Percentiles rank a stretch among this genome's conserved stretches.
Evolutionary conservation across 2,797 vertebrate genomes (phyloP).

Genomic region (Smutsia gigantea): DNA sequence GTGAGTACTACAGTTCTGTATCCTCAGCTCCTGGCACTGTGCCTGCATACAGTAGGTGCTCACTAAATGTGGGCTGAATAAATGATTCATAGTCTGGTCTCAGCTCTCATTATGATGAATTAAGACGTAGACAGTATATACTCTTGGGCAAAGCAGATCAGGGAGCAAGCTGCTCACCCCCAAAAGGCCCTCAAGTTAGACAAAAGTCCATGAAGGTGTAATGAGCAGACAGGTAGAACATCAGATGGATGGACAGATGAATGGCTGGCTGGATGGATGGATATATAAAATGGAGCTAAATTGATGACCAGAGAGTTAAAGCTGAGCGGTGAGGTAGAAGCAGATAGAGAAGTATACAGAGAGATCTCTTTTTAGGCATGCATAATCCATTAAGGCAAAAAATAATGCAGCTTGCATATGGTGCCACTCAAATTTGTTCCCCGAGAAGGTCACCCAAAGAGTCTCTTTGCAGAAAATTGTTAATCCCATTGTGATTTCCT

Average conservation of each 20-base stretch:
- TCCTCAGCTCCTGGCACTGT: too few relatives aligned
- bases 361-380: slow-evolving; percentile 54
- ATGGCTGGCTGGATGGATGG: background rate
- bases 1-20: too few relatives aligned
- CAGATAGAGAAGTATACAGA: background rate
- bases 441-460: slow-evolving; percentile 75
- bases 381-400: slow-evolving; percentile 73
- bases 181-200: background rate
- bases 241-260: background rate
- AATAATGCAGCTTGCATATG: slow-evolving; percentile 29
- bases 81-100: background rate
- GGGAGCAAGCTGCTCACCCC: background rate
- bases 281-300: background rate
- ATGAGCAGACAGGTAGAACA: background rate
- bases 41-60: too few relatives aligned
- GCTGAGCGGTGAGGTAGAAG: background rate
- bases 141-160: background rate
- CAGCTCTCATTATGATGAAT: background rate
- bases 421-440: slow-evolving; percentile 67
- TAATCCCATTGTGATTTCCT: slow-evolving; percentile 84
- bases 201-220: background rate
- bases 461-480: slow-evolving; percentile 80
- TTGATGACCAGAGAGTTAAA: background rate
- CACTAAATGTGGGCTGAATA: background rate
- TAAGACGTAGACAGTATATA: background rate